These are phyloP conservation scores for Caenorhabditis remanei DNA, from an alignment of 1,140 invertebrate species.

Conservation along the genomic window DNA sequence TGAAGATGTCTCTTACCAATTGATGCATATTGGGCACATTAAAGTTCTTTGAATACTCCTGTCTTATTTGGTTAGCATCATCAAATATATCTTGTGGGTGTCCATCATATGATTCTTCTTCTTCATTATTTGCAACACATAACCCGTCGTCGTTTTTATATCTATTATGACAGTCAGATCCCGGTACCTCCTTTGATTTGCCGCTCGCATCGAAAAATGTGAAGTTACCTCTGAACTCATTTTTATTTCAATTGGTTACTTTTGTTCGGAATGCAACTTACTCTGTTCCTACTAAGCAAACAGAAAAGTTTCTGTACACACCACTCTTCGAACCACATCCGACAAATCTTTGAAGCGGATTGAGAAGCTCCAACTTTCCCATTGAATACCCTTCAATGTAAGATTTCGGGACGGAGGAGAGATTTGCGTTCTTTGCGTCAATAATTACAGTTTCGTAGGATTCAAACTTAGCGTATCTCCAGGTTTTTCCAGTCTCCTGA, in stretches of 20 bases:
- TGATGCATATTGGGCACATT: neutral
- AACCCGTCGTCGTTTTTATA: neutral
- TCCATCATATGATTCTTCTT: neutral
- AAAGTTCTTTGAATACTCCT: neutral
- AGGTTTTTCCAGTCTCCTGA: too few species aligned
- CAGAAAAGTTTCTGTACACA: too few species aligned
- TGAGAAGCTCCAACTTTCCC: too few species aligned
- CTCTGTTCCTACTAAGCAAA: too few species aligned
- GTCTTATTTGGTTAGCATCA: neutral
- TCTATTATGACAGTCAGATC: neutral
- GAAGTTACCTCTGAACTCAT: neutral
- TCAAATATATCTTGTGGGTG: neutral
- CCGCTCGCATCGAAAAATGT: neutral
- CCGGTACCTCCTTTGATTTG: neutral
- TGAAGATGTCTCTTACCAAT: neutral
- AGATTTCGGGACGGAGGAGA: too few species aligned
- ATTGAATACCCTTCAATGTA: too few species aligned
- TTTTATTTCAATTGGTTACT: neutral
- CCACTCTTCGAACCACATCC: too few species aligned
- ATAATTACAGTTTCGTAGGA: too few species aligned
- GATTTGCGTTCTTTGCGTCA: too few species aligned
- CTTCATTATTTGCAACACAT: neutral
- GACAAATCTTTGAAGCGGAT: too few species aligned
- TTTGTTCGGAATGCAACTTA: too few species aligned
- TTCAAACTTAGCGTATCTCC: too few species aligned